Conservation (phyloP, 2,113 vertebrate species). For the Chaetodon auriga region DNA sequence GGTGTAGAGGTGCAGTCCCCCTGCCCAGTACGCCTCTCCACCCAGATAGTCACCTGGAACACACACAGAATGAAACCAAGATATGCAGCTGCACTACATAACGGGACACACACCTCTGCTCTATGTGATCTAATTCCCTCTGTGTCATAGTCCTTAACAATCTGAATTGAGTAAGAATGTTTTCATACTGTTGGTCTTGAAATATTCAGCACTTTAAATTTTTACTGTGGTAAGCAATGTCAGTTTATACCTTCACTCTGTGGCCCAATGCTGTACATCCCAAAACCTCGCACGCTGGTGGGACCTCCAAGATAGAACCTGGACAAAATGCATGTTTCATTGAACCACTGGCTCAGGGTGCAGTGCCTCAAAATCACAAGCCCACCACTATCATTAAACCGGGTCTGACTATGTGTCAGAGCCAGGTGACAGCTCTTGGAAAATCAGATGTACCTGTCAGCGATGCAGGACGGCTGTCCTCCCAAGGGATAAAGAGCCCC, state of each 20-base stretch:
- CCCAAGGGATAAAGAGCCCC: constrained; percentile 92
- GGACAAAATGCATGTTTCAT: background rate
- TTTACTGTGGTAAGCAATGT: too few species aligned
- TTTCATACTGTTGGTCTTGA: too few species aligned
- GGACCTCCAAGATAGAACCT: constrained; percentile 98
- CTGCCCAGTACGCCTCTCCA: constrained; percentile 95
- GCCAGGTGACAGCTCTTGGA: background rate
- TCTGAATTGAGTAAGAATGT: too few species aligned
- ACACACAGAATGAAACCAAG: background rate
- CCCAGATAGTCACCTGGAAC: constrained; percentile 93
- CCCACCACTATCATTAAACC: background rate
- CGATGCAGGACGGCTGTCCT: constrained; percentile 90
- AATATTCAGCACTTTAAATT: too few species aligned
- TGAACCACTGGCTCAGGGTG: background rate
- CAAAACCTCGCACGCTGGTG: constrained; percentile 96
- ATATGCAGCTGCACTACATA: background rate
- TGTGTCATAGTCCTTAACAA: background rate
- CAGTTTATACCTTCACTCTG: constrained; percentile 92
- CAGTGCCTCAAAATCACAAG: background rate
- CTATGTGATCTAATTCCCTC: background rate
- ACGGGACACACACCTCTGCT: background rate
- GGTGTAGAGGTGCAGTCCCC: constrained; percentile 94
- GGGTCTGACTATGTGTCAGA: background rate
- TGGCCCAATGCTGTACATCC: constrained; percentile 98
- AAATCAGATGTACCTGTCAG: constrained; percentile 87